Percentiles rank a stretch among this genome's conserved stretches.
phyloP scores from a whole-genome alignment of 1,140 invertebrate species.

The Brachionus plicatilis region DNA sequence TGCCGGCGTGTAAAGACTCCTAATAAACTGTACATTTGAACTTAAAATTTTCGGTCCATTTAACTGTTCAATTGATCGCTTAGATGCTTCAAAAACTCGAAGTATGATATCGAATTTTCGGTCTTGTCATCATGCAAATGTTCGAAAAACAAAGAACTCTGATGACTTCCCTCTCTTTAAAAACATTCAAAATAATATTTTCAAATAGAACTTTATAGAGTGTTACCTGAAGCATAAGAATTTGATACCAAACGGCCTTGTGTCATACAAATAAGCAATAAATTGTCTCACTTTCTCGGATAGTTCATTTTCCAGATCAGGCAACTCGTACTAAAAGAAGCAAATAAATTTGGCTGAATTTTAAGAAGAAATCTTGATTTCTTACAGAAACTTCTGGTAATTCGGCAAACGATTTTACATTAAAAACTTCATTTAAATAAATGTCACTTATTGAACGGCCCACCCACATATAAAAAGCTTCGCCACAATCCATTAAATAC shows the following conservation, averaged over 20 bases:
- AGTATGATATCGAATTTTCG: constrained; percentile 87
- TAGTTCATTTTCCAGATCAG: constrained; percentile 68
- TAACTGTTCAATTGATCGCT: constrained; percentile 27
- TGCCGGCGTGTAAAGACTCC: neutral
- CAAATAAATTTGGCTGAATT: constrained; percentile 46
- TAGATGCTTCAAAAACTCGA: constrained; percentile 78
- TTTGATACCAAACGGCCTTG: constrained; percentile 70
- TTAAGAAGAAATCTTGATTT: neutral
- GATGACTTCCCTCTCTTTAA: constrained; percentile 76
- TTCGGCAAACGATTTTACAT: constrained; percentile 61
- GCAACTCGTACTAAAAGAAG: constrained; percentile 66
- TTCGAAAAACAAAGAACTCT: constrained; percentile 74
- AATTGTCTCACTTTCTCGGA: constrained; percentile 74
- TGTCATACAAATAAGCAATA: constrained; percentile 74
- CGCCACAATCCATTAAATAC: constrained; percentile 82
- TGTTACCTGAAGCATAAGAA: constrained; percentile 27
- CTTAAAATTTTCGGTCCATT: neutral
- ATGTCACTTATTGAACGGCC: constrained; percentile 70
- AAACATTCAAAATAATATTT: constrained; percentile 39
- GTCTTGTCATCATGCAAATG: constrained; percentile 85
- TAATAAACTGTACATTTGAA: neutral
- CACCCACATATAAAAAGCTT: constrained; percentile 77
- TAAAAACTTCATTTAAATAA: constrained; percentile 70
- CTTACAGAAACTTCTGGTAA: constrained; percentile 65
- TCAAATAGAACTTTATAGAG: neutral